phyloP scores from a whole-genome alignment of 2,888 invertebrate genomes.

The Synergus laeviventris region DNA sequence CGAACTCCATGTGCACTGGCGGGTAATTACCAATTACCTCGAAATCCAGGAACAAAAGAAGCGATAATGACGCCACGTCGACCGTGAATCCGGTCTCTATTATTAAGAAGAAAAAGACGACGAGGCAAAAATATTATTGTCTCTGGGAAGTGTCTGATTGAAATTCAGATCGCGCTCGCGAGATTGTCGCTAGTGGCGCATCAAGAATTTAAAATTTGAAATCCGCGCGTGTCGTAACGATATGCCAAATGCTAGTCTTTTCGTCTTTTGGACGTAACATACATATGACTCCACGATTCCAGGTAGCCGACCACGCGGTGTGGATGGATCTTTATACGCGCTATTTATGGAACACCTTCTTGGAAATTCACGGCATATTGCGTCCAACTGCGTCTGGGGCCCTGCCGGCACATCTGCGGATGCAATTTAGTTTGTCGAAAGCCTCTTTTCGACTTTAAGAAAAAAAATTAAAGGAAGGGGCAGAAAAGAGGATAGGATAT shows the following conservation, averaged over 20 bases:
- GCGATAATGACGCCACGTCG: slow-evolving; percentile 7
- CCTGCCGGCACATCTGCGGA: slow-evolving; percentile 46
- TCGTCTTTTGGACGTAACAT: neutral
- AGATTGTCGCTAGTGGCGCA: slow-evolving; percentile 21
- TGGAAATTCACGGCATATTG: slow-evolving; percentile 41
- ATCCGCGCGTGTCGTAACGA: slow-evolving; percentile 12
- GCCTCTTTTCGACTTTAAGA: neutral
- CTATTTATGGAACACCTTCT: slow-evolving; percentile 49
- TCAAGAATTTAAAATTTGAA: slow-evolving; percentile 33
- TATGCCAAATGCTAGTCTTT: slow-evolving; percentile 11
- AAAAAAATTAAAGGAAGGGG: slow-evolving; percentile 1
- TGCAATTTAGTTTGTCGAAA: slow-evolving; percentile 33
- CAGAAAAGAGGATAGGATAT: slow-evolving; percentile 2
- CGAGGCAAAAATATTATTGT: slow-evolving; percentile 26
- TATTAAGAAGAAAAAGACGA: slow-evolving; percentile 29
- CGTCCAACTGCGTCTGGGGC: slow-evolving; percentile 33
- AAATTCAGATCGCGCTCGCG: slow-evolving; percentile 34
- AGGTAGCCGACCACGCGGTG: slow-evolving; percentile 36
- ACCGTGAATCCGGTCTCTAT: slow-evolving; percentile 31
- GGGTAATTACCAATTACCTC: slow-evolving; percentile 24
- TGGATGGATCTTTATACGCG: slow-evolving; percentile 44
- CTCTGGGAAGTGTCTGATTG: slow-evolving; percentile 39
- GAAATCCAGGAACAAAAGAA: slow-evolving; percentile 23
- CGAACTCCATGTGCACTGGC: neutral
- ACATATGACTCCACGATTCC: slow-evolving; percentile 36